Base-by-base conservation (phyloP, 2,888 invertebrate species). In the Machimus atricapillus region DNA sequence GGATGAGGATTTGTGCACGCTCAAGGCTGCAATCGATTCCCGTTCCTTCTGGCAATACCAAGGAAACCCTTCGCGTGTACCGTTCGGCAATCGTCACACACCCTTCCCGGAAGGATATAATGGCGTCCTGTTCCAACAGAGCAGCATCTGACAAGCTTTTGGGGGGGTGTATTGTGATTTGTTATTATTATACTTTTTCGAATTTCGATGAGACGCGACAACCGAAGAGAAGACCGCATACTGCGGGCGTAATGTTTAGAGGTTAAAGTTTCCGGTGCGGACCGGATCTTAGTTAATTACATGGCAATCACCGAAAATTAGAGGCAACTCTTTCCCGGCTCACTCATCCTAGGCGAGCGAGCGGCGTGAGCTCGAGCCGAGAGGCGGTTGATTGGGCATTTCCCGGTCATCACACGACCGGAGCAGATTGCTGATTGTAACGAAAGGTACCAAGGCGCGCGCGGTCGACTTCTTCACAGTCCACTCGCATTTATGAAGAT, bases 11-110 rank as follows among this genome's bases (percentile, higher is more conserved):
- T 52, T 52, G 4, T 23, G 12, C 23, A 23, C 46, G 27, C 27
- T 79, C 79, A 79, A 79, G 79, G 79, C 79, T 78, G 19, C 78
- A 78, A 78, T 78, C 78, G 78, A 78, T 78, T 79, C 79, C 52
- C 3, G 27, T 79, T 56, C 79, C 52, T 34, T 79, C 79, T 79
- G 79, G 79, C 79, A 79, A 79, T 31, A 79, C 79, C 27, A 23
- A 40, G 14, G 23, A 46, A 52, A n/a, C 52, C 52, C n/a, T 19
- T 52, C 7, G 52, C n/a, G 52, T 52, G 46, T 52, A n/a, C 46
- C 14, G 34, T 34, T 34, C 34, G 34, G 34, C 34, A 34, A 34
- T 14, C n/a, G 1, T n/a, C 37, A 1, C 16, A 16, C 23, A 79
- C 27, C 27, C 14, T 8, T 14, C 46, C 31, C 23, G 52, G n/a